Conservation (phyloP, 2,113 vertebrate genomes). For the Hippocampus zosterae region DNA sequence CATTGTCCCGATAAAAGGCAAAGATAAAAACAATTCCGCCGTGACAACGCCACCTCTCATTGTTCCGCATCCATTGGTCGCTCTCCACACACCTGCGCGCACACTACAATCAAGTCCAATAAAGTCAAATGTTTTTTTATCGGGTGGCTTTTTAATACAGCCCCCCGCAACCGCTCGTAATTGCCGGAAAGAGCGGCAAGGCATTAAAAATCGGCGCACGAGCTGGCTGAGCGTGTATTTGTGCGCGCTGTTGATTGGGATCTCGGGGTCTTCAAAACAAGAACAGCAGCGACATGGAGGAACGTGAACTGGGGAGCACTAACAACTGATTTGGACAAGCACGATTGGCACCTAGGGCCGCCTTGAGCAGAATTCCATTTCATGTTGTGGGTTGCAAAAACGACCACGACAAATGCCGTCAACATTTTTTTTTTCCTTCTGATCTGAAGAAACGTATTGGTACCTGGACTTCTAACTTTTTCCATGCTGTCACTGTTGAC, state of each 20-base stretch:
- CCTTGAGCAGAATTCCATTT: background rate
- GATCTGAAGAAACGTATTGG: too few species aligned
- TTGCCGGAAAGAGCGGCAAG: constrained; percentile 42
- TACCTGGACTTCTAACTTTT: too few species aligned
- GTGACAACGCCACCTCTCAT: constrained; percentile 38
- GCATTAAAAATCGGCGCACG: constrained; percentile 33
- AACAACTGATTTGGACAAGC: background rate
- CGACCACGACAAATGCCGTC: too few species aligned
- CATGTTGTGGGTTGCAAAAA: background rate
- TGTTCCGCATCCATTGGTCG: background rate
- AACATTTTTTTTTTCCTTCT: too few species aligned
- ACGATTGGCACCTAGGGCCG: background rate
- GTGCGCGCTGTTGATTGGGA: constrained; percentile 17
- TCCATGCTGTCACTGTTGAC: too few species aligned
- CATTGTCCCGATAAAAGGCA: constrained; percentile 56
- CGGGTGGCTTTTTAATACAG: constrained; percentile 55
- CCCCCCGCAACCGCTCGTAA: constrained; percentile 35
- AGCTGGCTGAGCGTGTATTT: constrained; percentile 15
- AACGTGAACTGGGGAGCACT: background rate
- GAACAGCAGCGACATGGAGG: background rate
- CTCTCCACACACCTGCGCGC: background rate
- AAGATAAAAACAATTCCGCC: constrained; percentile 33
- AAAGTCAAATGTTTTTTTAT: constrained; percentile 56
- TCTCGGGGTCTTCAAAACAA: background rate
- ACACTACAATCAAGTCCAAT: constrained; percentile 54